Base-by-base conservation (phyloP, 2,888 invertebrate genomes). In the Lycaena phlaeas region DNA sequence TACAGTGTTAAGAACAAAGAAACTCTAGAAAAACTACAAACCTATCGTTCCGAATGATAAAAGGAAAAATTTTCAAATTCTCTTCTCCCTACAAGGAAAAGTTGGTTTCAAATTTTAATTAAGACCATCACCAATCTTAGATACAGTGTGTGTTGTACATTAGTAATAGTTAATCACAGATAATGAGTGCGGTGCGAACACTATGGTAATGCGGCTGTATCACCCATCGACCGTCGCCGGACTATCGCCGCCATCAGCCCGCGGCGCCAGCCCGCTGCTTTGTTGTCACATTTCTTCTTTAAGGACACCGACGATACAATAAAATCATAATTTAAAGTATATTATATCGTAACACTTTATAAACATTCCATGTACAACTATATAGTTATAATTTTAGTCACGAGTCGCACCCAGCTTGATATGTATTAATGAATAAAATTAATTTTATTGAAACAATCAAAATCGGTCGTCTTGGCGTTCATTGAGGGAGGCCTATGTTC, bases 201-300 rank as follows among this genome's bases (percentile, higher is more conserved):
- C 63, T 74, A 79, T 82, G 77, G 68, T 76, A 82, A 81, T 82
- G 64, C 56, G 47, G 50, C 44, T 46, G 51, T 57, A 58, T 56
- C 57, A 68, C 59, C 62, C 64, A 75, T 77, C 76, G n/a, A n/a
- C n/a, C n/a, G 68, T 56, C 67, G 63, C 56, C 56, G 63, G 59
- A 59, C 59, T 73, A 74, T 74, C 74, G 64, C 59, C n/a, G 56
- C 47, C 68, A 79, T 79, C 79, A 64, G 63, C 51, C 52, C 56
- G 55, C 62, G 68, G 73, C 74, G 77, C 73, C 72, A 60, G 53
- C 50, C 15, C 14, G 38, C 43, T 36, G 36, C 41, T 43, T 40
- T 36, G 22, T 22, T 34, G 22, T 34, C 18, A 45, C 43, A 42
- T 45, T 43, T 44, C 47, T 46, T 46, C 46, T 45, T 43, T 40